Percentiles rank a stretch among this genome's conserved stretches.
Evolutionary conservation across 2,113 vertebrate species (phyloP).

Genomic region (Thalassarche chlororhynchos): DNA sequence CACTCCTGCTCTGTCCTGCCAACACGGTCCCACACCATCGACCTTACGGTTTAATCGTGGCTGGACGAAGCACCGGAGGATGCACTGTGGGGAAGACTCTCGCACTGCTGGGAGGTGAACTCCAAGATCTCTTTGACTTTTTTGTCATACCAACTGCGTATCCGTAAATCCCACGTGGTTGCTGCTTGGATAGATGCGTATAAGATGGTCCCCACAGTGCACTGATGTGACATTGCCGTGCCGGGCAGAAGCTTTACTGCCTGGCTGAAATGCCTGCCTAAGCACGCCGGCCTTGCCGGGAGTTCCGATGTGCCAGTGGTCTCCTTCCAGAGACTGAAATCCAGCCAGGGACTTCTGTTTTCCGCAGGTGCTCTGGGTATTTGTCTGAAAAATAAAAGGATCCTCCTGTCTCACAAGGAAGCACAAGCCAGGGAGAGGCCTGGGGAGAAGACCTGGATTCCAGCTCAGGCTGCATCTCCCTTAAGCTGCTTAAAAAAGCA

Average conservation of each 20-base stretch:
- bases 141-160: not conserved
- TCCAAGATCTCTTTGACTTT: not conserved
- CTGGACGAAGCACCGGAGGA: not conserved
- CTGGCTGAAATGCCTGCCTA: not conserved
- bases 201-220: no score
- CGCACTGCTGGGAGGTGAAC: not conserved
- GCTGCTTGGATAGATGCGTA: not conserved
- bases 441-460: not conserved
- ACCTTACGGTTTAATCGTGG: fast-evolving
- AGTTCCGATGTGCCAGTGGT: not conserved
- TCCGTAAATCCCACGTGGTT: not conserved
- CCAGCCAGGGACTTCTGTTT: not conserved
- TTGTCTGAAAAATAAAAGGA: not conserved
- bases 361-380: not conserved
- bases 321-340: not conserved
- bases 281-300: not conserved
- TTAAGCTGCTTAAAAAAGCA: not conserved
- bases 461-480: not conserved
- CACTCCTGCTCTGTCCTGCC: not conserved
- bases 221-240: not conserved
- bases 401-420: not conserved
- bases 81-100: not conserved
- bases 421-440: not conserved
- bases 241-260: fast-evolving
- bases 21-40: fast-evolving